A percentile compares a stretch with the other conserved stretches of the same genome.
Conservation (phyloP, 2,113 vertebrate species). For the Protomyctophum bolini region DNA sequence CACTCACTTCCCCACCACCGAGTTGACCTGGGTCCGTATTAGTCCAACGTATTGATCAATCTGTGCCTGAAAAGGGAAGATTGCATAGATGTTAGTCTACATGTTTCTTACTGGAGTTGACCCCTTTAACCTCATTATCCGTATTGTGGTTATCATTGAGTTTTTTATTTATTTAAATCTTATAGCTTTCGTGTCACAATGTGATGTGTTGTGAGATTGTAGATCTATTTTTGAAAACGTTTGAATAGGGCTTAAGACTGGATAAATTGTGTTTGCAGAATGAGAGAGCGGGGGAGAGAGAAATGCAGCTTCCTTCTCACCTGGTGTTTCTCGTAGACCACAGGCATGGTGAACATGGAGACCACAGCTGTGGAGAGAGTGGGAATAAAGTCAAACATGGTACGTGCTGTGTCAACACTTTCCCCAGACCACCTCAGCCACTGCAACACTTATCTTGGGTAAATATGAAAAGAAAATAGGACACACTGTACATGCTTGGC, state of each 20-base stretch:
- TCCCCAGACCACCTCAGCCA: neutral
- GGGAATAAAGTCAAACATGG: slow-evolving; percentile 26
- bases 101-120: neutral
- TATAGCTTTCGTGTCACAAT: too few relatives aligned
- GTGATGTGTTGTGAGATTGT: too few relatives aligned
- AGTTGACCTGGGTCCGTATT: slow-evolving; percentile 95
- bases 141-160: too few relatives aligned
- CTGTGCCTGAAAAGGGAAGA: slow-evolving; percentile 84
- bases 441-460: slow-evolving; percentile 45
- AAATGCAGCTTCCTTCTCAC: slow-evolving; percentile 71
- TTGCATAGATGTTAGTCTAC: neutral
- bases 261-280: neutral
- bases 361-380: slow-evolving; percentile 85
- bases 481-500: neutral
- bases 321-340: slow-evolving; percentile 99
- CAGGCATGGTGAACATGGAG: slow-evolving; percentile 96
- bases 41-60: slow-evolving; percentile 97
- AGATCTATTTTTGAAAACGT: too few relatives aligned
- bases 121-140: too few relatives aligned
- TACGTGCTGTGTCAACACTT: slow-evolving; percentile 19
- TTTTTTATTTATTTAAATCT: too few relatives aligned
- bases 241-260: too few relatives aligned
- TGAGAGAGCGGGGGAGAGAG: too few relatives aligned
- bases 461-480: slow-evolving; percentile 44
- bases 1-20: slow-evolving; percentile 96